phyloP scores from a whole-genome alignment of 1,140 invertebrate species.

The Heliconius nattereri region DNA sequence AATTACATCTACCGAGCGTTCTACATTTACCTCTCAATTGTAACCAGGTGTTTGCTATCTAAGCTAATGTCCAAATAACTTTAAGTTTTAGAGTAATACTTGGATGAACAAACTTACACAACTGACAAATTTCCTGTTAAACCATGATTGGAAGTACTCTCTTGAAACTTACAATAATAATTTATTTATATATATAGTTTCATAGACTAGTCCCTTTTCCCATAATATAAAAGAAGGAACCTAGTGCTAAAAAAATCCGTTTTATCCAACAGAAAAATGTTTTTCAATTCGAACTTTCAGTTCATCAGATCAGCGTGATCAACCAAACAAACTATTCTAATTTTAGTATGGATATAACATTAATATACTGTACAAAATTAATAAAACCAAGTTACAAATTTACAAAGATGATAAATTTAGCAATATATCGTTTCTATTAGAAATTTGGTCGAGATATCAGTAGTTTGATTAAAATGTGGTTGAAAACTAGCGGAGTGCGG shows the following conservation, averaged over 20 bases:
- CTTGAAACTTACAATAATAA: too few species aligned
- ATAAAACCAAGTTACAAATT: neutral
- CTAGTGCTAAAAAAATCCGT: too few species aligned
- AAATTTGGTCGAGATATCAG: slow-evolving; percentile 22
- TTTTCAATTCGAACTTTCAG: too few species aligned
- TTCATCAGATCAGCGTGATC: too few species aligned
- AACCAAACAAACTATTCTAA: too few species aligned
- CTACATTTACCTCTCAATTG: neutral
- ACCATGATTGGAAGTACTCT: too few species aligned
- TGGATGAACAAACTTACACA: neutral
- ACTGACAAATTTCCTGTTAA: neutral
- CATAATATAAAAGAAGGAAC: too few species aligned
- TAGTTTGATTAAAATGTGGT: slow-evolving; percentile 44
- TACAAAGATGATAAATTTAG: neutral
- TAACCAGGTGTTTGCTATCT: neutral
- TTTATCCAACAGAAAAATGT: too few species aligned
- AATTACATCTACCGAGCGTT: neutral
- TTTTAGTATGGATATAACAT: too few species aligned
- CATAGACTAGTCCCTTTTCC: too few species aligned
- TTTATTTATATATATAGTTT: too few species aligned
- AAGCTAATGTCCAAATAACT: neutral
- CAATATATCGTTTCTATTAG: slow-evolving; percentile 24
- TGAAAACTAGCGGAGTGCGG: slow-evolving; percentile 38
- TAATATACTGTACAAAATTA: too few species aligned
- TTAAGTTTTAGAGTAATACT: neutral